These are phyloP conservation scores for Pachyrhynchus sulphureomaculatus DNA, from an alignment of 1,140 invertebrate genomes.

Conservation along the genomic window DNA sequence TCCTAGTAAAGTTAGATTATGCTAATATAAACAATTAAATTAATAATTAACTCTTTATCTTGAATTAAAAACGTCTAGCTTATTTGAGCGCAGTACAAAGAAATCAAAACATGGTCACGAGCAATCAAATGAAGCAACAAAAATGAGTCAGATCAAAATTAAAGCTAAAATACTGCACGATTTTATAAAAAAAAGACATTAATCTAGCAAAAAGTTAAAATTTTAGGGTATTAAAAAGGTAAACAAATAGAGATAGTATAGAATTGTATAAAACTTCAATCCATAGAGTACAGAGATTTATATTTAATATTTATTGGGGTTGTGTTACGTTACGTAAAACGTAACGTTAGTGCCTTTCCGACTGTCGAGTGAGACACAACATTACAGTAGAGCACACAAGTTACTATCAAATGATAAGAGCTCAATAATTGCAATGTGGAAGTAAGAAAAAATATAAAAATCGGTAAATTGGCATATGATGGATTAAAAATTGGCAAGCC, in stretches of 20 bases:
- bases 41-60: too few species aligned
- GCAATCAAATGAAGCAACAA: slow-evolving; percentile 42
- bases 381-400: slow-evolving; percentile 27
- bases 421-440: slow-evolving; percentile 1
- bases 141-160: slow-evolving; percentile 40
- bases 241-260: slow-evolving; percentile 45
- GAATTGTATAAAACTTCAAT: slow-evolving; percentile 48
- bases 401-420: slow-evolving; percentile 15
- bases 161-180: slow-evolving; percentile 22
- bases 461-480: too few species aligned
- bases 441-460: not conserved
- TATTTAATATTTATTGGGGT: slow-evolving; percentile 52
- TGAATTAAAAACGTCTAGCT: slow-evolving; percentile 1
- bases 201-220: slow-evolving; percentile 33
- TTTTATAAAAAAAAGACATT: slow-evolving; percentile 33
- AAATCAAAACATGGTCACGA: slow-evolving; percentile 42
- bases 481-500: too few species aligned
- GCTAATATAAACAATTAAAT: not conserved
- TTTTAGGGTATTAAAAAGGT: slow-evolving; percentile 35
- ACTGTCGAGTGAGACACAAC: slow-evolving; percentile 53
- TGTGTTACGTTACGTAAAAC: slow-evolving; percentile 49
- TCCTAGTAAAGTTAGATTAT: not conserved
- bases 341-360: slow-evolving; percentile 53
- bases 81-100: slow-evolving; percentile 13
- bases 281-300: slow-evolving; percentile 51